Evolutionary conservation across 2,888 invertebrate genomes (phyloP), one percentile per base, ranked within the genome.

Genomic region (Heliconius charithonia): DNA sequence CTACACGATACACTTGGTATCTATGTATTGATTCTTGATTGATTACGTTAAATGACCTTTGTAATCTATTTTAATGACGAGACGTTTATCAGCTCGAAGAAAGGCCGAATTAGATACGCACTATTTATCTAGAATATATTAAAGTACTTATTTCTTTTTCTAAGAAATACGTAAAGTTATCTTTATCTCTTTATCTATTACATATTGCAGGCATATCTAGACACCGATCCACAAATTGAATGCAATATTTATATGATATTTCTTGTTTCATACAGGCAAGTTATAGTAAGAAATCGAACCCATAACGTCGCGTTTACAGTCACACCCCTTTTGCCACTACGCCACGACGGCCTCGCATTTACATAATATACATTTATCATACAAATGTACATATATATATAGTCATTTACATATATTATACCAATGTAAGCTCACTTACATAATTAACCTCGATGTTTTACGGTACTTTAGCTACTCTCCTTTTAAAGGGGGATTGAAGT

Each of bases 51-150:
- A 73, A 37, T 41, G 37, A 73, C 62, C 27, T 74, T 63, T 45
- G 22, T 45, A 63, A 45, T 74, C 62, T 45, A 63, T 63, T 63
- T 25, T 45, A 62, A 25, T 63, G 41, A 19, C 25, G 73, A 59
- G 27, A 63, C 27, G 71, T 27, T 63, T 63, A 74, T 27, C n/a
- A 73, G 63, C 19, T 25, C 63, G 9, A 13, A 37, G 41, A 74
- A 74, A 63, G 74, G 45, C 27, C 74, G 27, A 41, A 62, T 74
- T 63, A 41, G 27, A 63, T 41, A 29, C 27, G 19, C 12, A 22
- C 74, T 45, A 74, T 37, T 45, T 25, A 74, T 19, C 41, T 41
- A 27, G 25, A 19, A 37, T 9, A 37, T 37, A 62, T 25, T 73
- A 32, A 62, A 45, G 32, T 69, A 69, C 25, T 65, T 29, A 16